phyloP scores from a whole-genome alignment of 53 echinoderm and acorn worm genomes.

The Holothuria scabra region DNA sequence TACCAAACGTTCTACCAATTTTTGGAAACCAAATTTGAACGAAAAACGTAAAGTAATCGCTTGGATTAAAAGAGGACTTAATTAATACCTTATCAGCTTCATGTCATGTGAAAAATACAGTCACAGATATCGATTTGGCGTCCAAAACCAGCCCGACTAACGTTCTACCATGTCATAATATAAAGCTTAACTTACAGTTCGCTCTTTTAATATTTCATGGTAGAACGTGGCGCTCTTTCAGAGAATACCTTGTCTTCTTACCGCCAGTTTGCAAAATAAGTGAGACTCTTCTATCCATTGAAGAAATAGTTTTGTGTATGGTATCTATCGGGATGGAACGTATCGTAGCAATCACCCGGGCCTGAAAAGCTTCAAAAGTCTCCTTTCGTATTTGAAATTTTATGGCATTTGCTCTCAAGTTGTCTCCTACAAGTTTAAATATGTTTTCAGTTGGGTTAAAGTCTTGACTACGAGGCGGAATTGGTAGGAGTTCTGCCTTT shows the following conservation, averaged over 20 bases:
- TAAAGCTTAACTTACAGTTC: too few relatives aligned
- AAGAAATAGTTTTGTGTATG: slow-evolving; percentile 7
- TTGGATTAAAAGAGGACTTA: too few relatives aligned
- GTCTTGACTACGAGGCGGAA: slow-evolving; percentile 10
- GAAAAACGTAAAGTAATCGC: too few relatives aligned
- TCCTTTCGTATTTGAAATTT: slow-evolving; percentile 1
- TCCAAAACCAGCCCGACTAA: too few relatives aligned
- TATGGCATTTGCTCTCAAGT: neutral
- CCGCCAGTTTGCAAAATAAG: neutral
- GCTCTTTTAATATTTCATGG: too few relatives aligned
- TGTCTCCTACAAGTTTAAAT: slow-evolving; percentile 18
- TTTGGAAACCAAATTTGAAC: too few relatives aligned
- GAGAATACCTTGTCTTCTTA: neutral
- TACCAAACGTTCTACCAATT: too few relatives aligned
- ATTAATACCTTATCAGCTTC: too few relatives aligned
- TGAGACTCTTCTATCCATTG: slow-evolving; percentile 4
- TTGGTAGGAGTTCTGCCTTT: slow-evolving; percentile 11
- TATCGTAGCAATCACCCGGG: slow-evolving; percentile 5
- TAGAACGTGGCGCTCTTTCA: too few relatives aligned
- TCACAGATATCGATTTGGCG: too few relatives aligned
- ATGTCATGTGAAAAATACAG: too few relatives aligned
- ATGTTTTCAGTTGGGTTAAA: slow-evolving; percentile 26
- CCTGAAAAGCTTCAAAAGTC: neutral
- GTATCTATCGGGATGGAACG: neutral
- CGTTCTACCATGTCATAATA: too few relatives aligned